phyloP scores from a whole-genome alignment of 2,113 vertebrate species.

The Myodes glareolus region DNA sequence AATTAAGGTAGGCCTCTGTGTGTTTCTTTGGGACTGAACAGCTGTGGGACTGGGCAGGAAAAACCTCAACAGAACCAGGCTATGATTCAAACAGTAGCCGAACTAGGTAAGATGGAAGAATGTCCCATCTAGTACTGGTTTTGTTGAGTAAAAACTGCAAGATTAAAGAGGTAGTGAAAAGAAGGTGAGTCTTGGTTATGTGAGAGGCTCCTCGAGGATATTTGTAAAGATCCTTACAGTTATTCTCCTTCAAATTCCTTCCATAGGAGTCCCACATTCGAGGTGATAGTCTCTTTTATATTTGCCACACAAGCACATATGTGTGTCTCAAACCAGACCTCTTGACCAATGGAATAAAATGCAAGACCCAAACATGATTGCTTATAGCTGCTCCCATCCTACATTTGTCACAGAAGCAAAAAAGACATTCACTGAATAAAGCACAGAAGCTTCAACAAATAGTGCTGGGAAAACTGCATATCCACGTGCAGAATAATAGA shows the following conservation, averaged over 20 bases:
- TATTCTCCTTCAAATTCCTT: neutral
- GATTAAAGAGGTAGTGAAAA: neutral
- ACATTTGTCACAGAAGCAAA: neutral
- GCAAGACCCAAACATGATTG: neutral
- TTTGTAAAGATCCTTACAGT: neutral
- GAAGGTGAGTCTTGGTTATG: neutral
- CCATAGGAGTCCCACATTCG: neutral
- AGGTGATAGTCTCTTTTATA: neutral
- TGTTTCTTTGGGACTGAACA: too few species aligned
- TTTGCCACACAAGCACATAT: neutral
- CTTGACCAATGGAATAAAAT: neutral
- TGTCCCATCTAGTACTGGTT: too few species aligned
- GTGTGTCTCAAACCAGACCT: neutral
- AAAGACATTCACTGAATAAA: neutral
- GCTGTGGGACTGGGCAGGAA: too few species aligned
- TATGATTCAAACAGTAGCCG: neutral
- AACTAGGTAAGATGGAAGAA: neutral
- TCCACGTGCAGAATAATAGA: neutral
- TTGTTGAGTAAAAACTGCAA: neutral
- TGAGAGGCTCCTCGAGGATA: neutral
- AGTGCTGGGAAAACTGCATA: neutral
- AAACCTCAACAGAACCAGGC: neutral
- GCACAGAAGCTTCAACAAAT: neutral
- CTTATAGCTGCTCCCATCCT: neutral
- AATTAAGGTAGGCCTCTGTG: too few species aligned